Evolutionary conservation across 2,888 invertebrate genomes (phyloP).

Genomic region (Meghimatium bilineatum): DNA sequence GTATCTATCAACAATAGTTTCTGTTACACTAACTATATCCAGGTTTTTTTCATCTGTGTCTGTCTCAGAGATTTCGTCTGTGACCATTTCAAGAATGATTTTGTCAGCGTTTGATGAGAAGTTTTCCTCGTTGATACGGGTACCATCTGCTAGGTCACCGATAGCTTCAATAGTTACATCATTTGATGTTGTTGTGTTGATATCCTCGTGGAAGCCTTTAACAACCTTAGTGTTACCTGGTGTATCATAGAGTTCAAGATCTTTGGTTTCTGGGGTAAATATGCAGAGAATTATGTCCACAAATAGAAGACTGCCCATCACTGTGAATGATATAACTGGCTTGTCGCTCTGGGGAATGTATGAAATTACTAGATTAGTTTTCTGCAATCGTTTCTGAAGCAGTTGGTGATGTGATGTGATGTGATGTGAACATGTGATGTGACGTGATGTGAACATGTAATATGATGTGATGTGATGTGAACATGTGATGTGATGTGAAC

Average conservation of each 20-base stretch:
- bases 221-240: neutral
- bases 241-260: slow-evolving; percentile 9
- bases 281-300: neutral
- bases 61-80: neutral
- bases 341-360: neutral
- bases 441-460: too few relatives aligned
- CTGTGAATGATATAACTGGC: neutral
- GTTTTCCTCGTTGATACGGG: too few relatives aligned
- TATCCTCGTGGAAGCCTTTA: neutral
- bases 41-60: neutral
- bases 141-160: neutral
- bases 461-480: too few relatives aligned
- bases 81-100: neutral
- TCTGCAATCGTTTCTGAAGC: too few relatives aligned
- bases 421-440: too few relatives aligned
- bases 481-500: too few relatives aligned
- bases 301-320: slow-evolving; percentile 9
- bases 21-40: neutral
- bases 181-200: neutral
- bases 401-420: too few relatives aligned
- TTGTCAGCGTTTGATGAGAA: neutral
- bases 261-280: slow-evolving; percentile 30
- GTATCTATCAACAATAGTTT: neutral
- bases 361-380: neutral
- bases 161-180: neutral